phyloP scores from a whole-genome alignment of 1,140 invertebrate genomes.

The Pteromalus puparum region DNA sequence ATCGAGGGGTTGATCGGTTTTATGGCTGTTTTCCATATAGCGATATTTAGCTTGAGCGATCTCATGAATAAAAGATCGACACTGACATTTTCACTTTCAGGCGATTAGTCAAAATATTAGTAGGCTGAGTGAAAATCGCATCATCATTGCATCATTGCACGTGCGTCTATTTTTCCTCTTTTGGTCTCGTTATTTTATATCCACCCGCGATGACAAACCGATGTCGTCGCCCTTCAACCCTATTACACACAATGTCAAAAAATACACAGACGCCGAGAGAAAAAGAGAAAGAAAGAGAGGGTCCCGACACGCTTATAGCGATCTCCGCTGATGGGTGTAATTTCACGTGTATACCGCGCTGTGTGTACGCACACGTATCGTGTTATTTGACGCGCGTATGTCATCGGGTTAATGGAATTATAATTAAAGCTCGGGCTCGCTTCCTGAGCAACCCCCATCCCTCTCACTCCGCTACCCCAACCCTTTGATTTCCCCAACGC shows the following conservation, averaged over 20 bases:
- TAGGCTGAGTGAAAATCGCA: too few relatives aligned
- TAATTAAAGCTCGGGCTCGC: constrained; percentile 43
- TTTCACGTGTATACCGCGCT: constrained; percentile 7
- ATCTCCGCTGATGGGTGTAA: constrained; percentile 34
- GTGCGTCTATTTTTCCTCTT: neutral
- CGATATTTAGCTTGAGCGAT: neutral
- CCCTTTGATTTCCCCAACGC: neutral
- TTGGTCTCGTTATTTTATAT: neutral
- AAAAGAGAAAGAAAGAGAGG: neutral
- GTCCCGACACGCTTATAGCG: neutral
- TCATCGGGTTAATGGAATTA: constrained; percentile 50
- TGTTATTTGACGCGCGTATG: constrained; percentile 40
- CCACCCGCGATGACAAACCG: neutral
- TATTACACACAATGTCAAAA: neutral
- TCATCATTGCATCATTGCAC: neutral
- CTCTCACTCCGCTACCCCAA: neutral
- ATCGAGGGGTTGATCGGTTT: neutral
- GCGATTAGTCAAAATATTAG: too few relatives aligned
- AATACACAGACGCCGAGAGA: neutral
- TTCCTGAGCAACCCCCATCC: neutral
- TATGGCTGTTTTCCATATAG: neutral
- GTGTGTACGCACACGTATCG: neutral
- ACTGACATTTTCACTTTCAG: too few relatives aligned
- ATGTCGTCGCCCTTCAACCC: neutral
- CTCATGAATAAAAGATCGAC: neutral